Base-by-base conservation (phyloP, 35 echinoderm and acorn worm species). In the Hemicentrotus pulcherrimus region DNA sequence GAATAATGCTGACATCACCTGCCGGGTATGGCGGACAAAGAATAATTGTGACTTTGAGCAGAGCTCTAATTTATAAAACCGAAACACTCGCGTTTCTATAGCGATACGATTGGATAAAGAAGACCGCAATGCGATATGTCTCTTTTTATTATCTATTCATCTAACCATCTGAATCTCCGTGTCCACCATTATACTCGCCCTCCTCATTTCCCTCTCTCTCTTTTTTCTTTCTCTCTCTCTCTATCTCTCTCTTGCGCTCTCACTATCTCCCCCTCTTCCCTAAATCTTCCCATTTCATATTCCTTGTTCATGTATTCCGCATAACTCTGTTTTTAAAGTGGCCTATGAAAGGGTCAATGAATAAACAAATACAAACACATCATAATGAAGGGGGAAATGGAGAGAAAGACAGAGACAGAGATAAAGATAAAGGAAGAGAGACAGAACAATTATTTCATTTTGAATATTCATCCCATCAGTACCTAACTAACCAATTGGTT, bases 11-110 rank as follows among this genome's bases (percentile, higher is more conserved):
- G 19, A 45, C 31, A 90, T 33, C 88, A 90, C 88, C 88, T 90
- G 88, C 88, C 88, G 24, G 88, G 32, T 11, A 33, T 15, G 32
- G 88, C 88, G 32, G 45, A 90, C 88, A 90, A 90, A 90, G 88
- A 90, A 13, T 90, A 90, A 46, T 47, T 2, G 32, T 90, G 88
- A 90, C 88, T 90, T 47, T 47, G 65, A 90, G n/a, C 5, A 46
- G 32, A 90, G 88, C 88, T 90, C 88, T 90, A 45, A 90, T 90
- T 90, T 47, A 45, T 45, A 90, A 33, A 47, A 30, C 12, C 46
- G 32, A 24, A 90, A 90, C 88, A 90, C 46, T 47, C 88, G 33
- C 32, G 88, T 90, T 90, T 15, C 46, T 32, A 90, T 90, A 47
- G 88, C 88, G 9, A 90, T 47, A 28, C 31, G 46, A 90, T 24